Evolutionary conservation across 2,113 vertebrate species (phyloP).

Genomic region (Anarhynchus alexandrinus): DNA sequence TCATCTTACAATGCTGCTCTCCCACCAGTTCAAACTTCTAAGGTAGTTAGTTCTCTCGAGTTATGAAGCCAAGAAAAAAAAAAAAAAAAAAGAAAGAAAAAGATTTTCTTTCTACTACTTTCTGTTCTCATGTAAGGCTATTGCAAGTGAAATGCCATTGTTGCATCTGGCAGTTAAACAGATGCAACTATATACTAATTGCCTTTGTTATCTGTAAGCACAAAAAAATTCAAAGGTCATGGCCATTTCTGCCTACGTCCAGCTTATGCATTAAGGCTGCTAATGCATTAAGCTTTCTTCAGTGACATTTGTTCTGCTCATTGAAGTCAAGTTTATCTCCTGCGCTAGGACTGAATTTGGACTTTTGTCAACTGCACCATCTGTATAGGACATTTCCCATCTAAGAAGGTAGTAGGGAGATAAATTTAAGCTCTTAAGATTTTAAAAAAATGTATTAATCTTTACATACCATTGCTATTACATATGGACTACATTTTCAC

Average conservation of each 20-base stretch:
- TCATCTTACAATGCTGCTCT: slow-evolving; percentile 13
- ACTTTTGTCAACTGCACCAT: not conserved
- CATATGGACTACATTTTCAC: not conserved
- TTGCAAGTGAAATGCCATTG: not conserved
- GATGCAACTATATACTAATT: not conserved
- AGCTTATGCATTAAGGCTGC: not conserved
- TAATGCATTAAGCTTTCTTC: not conserved
- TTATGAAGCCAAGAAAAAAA: not conserved
- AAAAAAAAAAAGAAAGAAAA: not conserved
- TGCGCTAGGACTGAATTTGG: not conserved
- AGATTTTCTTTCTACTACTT: not conserved
- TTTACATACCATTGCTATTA: not conserved
- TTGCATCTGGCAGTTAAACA: not conserved
- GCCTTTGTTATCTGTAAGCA: not conserved
- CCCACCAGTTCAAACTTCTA: slow-evolving; percentile 39
- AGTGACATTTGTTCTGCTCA: not conserved
- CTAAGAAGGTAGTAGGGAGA: not conserved
- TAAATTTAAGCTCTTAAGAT: not conserved
- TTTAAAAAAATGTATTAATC: not conserved
- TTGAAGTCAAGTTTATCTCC: not conserved
- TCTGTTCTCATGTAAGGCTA: not conserved
- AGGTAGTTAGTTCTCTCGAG: slow-evolving; percentile 5
- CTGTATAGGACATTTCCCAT: not conserved
- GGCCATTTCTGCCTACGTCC: not conserved
- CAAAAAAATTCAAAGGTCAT: not conserved